Base-by-base conservation (phyloP, 2,797 vertebrate genomes). In the Argentina silus region DNA sequence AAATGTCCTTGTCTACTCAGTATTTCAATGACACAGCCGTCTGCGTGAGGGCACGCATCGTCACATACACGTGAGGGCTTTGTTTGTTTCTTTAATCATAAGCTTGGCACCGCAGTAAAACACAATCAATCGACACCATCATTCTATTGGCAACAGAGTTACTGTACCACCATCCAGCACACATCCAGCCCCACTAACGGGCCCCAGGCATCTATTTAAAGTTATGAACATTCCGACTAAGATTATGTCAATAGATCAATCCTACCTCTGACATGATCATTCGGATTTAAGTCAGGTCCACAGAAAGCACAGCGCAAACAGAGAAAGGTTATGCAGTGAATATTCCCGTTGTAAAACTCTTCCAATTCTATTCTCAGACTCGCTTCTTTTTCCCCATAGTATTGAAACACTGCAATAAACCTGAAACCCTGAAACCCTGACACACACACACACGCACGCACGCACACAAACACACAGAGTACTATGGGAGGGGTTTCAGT, bases 241-340 rank as follows among this genome's bases (percentile, higher is more conserved):
- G 48, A 47, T 19, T 8, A 65, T 65, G 17, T 70, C 1, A 72
- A 21, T 73, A 47, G n/a, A 8, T 69, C 70, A 70, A 78, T 76
- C 78, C 77, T 69, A 70, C 82, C 82, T 80, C 82, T 53, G 75
- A 81, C 77, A 82, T 81, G 78, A 69, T 76, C 65, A 9, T 50
- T 73, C 23, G 72, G 73, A 19, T 78, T 47, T 11, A 15, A 65
- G 42, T 73, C 67, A 36, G 59, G 1, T 84, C 81, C 78, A 75
- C 68, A 69, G 64, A 36, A 47, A 61, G 10, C 14, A n/a, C 8
- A 67, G 42, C 51, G 19, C 19, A 14, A 62, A 62, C 7, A 27
- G 36, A 14, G 12, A 7, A 66, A 68, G 23, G 57, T 14, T 60
- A 36, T 60, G 57, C 23, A 60, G 57, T 27, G 10, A 79, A 70